Evolutionary conservation across 2,888 invertebrate genomes (phyloP), one percentile per base, ranked within the genome.

Genomic region (Idaea aversata): DNA sequence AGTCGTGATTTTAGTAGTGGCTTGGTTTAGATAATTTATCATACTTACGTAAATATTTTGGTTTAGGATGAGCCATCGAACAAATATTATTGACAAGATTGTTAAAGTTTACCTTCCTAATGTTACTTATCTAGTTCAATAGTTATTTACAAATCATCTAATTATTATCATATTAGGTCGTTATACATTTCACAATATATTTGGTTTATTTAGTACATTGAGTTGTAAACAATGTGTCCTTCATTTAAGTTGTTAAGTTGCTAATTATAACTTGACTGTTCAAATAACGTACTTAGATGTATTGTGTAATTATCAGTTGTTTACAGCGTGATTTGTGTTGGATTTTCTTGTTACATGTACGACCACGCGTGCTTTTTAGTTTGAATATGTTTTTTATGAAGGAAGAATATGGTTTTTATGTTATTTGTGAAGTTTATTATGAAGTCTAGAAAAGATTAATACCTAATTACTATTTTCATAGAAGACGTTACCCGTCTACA

Each of bases 211-310:
- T 58, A 62, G 68, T 70, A 66, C 74, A 59, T 59, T 59, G 10
- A 59, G 59, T 59, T 59, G 47, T 47, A 47, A 47, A 47, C 47
- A 47, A 47, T 7, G 47, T 47, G 75, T 67, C 77, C 75, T 75
- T 76, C 74, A 69, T 71, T 71, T 64, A 64, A 66, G 69, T 67
- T 71, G 68, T 65, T 57, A 65, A 63, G 68, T 71, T 71, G 69
- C 70, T 72, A 73, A 72, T 71, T 69, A 70, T 68, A 70, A 69
- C 62, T 57, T 7, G 64, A 70, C 68, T 70, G 64, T 62, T 61
- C 58, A 61, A 47, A 47, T 47, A 47, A 47, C 4, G 47, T 47
- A 47, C 47, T 10, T 10, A 47, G 4, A 47, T 10, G 57, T 66
- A 67, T 69, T 67, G 62, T 63, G 67, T 71, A 70, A 68, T 67